phyloP scores from a whole-genome alignment of 2,113 vertebrate genomes.

The Corapipo altera region DNA sequence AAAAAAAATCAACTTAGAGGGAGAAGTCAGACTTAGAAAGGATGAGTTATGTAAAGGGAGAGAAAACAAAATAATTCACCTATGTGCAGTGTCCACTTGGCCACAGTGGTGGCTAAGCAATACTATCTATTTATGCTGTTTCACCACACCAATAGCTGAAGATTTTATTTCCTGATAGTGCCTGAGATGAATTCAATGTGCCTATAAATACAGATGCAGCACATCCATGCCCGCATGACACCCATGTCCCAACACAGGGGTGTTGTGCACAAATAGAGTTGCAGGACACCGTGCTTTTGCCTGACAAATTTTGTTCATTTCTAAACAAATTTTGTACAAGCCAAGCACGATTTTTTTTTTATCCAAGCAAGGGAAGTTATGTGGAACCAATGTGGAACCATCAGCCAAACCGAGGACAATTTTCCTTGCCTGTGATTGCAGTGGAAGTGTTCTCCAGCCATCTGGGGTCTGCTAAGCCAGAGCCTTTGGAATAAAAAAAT shows the following conservation, averaged over 20 bases:
- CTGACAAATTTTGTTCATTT: background rate
- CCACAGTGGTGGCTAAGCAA: background rate
- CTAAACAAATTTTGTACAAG: background rate
- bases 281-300: background rate
- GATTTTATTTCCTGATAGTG: background rate
- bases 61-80: background rate
- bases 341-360: background rate
- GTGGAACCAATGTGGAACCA: background rate
- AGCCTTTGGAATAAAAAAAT: background rate
- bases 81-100: background rate
- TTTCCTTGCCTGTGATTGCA: background rate
- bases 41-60: background rate
- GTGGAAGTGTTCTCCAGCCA: background rate
- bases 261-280: background rate
- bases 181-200: background rate
- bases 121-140: background rate
- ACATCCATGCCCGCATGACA: background rate
- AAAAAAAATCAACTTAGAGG: background rate
- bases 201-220: background rate
- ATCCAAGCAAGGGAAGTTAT: background rate
- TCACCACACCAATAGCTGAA: background rate
- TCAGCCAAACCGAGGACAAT: conserved; percentile 3
- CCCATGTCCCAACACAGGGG: background rate
- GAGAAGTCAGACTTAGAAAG: background rate
- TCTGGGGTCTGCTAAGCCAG: background rate